Percentiles rank a stretch among this genome's conserved stretches.
These are phyloP conservation scores for Taphrorychus bicolor DNA, from an alignment of 2,888 invertebrate species.

Conservation along the genomic window DNA sequence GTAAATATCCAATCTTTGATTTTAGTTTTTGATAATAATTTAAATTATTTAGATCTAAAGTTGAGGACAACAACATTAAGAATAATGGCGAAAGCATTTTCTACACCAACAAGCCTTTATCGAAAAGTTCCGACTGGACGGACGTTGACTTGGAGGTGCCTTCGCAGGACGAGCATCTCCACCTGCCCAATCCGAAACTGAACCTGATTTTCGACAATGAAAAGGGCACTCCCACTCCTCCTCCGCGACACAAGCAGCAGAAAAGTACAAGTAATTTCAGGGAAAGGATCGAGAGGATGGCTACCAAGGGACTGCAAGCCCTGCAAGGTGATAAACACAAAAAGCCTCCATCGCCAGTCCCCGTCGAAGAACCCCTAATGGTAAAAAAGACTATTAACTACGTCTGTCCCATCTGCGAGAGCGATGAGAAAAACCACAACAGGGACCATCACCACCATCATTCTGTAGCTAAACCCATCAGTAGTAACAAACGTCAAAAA, in stretches of 20 bases:
- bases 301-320: constrained; percentile 54
- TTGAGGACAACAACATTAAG: background rate
- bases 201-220: constrained; percentile 54
- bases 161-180: constrained; percentile 57
- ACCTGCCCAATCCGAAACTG: constrained; percentile 54
- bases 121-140: constrained; percentile 63
- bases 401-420: constrained; percentile 56
- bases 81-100: constrained; percentile 31
- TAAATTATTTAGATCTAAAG: background rate
- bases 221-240: constrained; percentile 58
- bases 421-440: constrained; percentile 51
- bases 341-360: constrained; percentile 12
- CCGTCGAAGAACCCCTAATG: constrained; percentile 54
- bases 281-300: constrained; percentile 56
- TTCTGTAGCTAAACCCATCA: constrained; percentile 37
- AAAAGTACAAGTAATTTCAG: constrained; percentile 54
- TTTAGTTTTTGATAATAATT: background rate
- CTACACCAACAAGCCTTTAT: constrained; percentile 44
- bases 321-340: constrained; percentile 31
- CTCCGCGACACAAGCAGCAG: constrained; percentile 55
- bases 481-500: constrained; percentile 56
- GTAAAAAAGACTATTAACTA: constrained; percentile 57
- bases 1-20: constrained; percentile 40
- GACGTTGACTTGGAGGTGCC: constrained; percentile 64
- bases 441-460: constrained; percentile 50